Evolutionary conservation across 2,888 invertebrate genomes (phyloP).

Genomic region (Athalia circularis): DNA sequence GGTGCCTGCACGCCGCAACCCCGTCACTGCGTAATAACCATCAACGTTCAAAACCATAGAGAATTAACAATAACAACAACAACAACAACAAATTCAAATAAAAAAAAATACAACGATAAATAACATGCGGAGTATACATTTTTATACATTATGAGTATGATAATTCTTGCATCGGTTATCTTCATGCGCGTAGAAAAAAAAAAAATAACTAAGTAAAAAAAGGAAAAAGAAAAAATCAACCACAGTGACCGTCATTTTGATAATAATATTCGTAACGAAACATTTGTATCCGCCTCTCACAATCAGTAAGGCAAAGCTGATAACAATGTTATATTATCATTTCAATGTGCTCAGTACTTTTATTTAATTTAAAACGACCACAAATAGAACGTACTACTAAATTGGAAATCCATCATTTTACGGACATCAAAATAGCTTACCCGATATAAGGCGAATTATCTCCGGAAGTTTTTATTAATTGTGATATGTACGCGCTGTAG

Average conservation of each 20-base stretch:
- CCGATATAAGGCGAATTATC: conserved; percentile 56
- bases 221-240: too few relatives aligned
- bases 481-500: conserved; percentile 66
- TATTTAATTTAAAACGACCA: not conserved
- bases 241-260: too few relatives aligned
- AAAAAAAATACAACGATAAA: not conserved
- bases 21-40: conserved; percentile 58
- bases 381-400: conserved; percentile 8
- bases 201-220: too few relatives aligned
- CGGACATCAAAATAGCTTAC: conserved; percentile 52
- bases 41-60: conserved; percentile 17
- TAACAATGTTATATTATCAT: too few relatives aligned
- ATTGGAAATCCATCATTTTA: not conserved
- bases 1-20: conserved; percentile 78
- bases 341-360: not conserved
- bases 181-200: too few relatives aligned
- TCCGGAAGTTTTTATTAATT: conserved; percentile 65
- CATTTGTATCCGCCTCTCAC: too few relatives aligned
- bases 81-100: not conserved
- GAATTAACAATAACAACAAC: conserved; percentile 18
- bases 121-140: not conserved
- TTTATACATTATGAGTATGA: not conserved
- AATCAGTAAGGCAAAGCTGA: too few relatives aligned
- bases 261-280: too few relatives aligned
- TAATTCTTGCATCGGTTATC: too few relatives aligned